Base-by-base conservation (phyloP, 2,113 vertebrate species). In the Gymnorhina tibicen region DNA sequence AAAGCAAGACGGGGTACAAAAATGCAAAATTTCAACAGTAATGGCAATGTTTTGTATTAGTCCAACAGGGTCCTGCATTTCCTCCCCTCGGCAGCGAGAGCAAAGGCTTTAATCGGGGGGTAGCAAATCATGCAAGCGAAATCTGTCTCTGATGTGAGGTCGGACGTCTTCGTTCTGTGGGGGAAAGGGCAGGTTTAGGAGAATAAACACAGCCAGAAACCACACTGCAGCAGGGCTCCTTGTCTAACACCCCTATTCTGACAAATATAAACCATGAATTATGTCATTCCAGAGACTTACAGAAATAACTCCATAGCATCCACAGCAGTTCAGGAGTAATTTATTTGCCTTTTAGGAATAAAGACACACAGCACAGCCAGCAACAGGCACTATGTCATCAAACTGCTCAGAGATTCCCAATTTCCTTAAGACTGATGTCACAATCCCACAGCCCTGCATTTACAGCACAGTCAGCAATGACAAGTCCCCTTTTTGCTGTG, bases 91-190 rank as follows among this genome's bases (percentile, higher is more conserved):
- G 96, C 77, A 90, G 90, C 33, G n/a, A 83, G 94, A 91, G 87
- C 56, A 85, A 96, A 97, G 98, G 95, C 97, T 97, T 99, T 99
- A 99, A 82, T 99, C 99, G 13, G 99, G 99, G 89, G 99, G 99
- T 97, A 99, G 98, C 97, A 99, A 98, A 98, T 99, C 99, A 94
- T 99, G 99, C 98, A 99, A 99, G 84, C 99, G 99, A 98, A 99
- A 99, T 97, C 98, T 98, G 97, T 99, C 99, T 97, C 99, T 98
- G 98, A 99, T 99, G 88, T 99, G 99, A 89, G 99, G 99, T 87
- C 99, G 98, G 94, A 99, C 99, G 96, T 99, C 99, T 98, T 99
- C 99, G 66, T 99, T 99, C 99, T 99, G 98, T 16, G 72, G 73
- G 67, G 64, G 41, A 73, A 32, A 91, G 62, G 63, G 85, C 19